Base-by-base conservation (phyloP, 2,888 invertebrate genomes). In the Calliphora vomitoria region DNA sequence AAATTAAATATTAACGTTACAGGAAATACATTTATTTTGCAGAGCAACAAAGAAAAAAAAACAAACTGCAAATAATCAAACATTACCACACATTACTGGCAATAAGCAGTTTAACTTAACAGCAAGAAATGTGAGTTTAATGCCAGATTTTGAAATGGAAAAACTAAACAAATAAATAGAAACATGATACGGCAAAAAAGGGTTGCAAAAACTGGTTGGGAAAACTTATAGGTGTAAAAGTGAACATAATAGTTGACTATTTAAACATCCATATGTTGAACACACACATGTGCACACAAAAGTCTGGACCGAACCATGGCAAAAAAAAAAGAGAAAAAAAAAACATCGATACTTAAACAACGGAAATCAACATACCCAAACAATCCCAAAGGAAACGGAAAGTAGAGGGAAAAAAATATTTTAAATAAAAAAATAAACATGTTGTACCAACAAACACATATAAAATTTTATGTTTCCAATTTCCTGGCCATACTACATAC, bases 391-490 rank as follows among this genome's bases (percentile, higher is more conserved):
- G 82, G 80, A 82, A 81, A 85, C 82, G 85, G 85, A 85, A 87
- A 76, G 82, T 55, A 69, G 55, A 62, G 58, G 68, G 10, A 69
- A 25, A 82, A 86, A 80, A 58, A 72, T 58, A 58, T 82, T 68
- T 79, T 68, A 58, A 55, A 78, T 64, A 82, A 87, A 82, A 74
- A 74, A 66, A 69, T 69, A 75, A 68, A 66, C 83, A 80, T 64
- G 44, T 74, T 76, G 81, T 47, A 82, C 72, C 50, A 62, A 72
- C 82, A 88, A 64, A 86, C 44, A 75, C 53, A 79, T 74, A 89
- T 89, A 89, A 88, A 89, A 87, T 89, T 89, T 90, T 89, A 90
- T 89, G 89, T 89, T 90, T 90, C 88, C 90, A 90, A 90, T 90
- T 90, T 90, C 90, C 90, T 88, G 86, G 78, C 58, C 64, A 50